These are phyloP conservation scores for Microchirus variegatus DNA, from an alignment of 2,797 vertebrate genomes.

Conservation along the genomic window DNA sequence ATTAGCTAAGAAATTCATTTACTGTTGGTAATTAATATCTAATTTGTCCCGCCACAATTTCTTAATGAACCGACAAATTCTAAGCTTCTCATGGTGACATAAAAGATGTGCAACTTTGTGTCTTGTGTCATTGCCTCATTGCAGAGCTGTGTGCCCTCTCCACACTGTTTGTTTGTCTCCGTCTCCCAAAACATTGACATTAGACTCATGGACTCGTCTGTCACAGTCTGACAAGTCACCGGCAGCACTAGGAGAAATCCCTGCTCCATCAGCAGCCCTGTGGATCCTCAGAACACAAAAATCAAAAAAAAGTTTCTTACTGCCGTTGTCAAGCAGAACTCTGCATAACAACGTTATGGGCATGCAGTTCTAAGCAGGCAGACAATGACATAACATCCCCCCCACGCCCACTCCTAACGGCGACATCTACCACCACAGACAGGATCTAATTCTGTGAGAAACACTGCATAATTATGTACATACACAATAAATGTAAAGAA, in stretches of 20 bases:
- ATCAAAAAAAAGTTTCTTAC: background rate
- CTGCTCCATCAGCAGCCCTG: background rate
- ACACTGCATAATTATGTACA: conserved; percentile 65
- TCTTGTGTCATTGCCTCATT: background rate
- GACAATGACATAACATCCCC: background rate
- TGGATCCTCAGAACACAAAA: background rate
- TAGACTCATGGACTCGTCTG: background rate
- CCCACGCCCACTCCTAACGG: background rate
- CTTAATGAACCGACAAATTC: background rate
- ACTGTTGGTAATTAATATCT: conserved; percentile 1
- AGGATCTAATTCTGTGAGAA: conserved; percentile 37
- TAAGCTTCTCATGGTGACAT: background rate
- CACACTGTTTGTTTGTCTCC: background rate
- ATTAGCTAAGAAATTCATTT: background rate
- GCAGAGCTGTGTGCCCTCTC: background rate
- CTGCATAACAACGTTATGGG: background rate
- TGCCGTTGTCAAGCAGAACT: background rate
- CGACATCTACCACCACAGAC: background rate
- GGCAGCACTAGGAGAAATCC: background rate
- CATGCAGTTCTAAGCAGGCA: background rate
- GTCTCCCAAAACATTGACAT: background rate
- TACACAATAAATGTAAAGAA: conserved; percentile 67
- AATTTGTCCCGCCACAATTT: background rate
- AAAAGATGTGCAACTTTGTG: background rate
- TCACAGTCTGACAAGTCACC: background rate